These are phyloP conservation scores for Metopia argyrocephala DNA, from an alignment of 2,888 invertebrate genomes.

Conservation along the genomic window DNA sequence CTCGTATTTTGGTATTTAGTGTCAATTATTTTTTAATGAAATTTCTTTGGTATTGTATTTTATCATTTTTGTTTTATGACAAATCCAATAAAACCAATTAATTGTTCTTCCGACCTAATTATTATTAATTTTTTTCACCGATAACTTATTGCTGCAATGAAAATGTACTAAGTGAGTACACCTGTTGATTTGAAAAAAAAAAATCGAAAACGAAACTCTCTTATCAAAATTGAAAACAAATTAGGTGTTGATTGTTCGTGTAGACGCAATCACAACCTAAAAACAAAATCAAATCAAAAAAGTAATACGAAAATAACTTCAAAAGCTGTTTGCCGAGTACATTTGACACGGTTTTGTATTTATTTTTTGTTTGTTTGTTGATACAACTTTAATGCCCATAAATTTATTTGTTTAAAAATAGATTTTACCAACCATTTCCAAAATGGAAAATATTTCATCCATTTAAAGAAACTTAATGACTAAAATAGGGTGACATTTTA, in stretches of 20 bases:
- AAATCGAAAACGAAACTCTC: background rate
- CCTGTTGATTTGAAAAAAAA: background rate
- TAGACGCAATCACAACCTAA: background rate
- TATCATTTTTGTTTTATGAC: background rate
- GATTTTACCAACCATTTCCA: too few relatives aligned
- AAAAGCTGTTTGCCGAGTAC: constrained; percentile 41
- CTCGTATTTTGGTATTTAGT: too few relatives aligned
- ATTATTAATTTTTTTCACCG: background rate
- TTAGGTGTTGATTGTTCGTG: background rate
- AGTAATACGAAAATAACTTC: constrained; percentile 28
- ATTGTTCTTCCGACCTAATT: background rate
- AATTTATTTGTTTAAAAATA: background rate
- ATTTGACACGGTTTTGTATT: constrained; percentile 3
- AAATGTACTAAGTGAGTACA: constrained; percentile 7
- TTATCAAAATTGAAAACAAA: constrained; percentile 6
- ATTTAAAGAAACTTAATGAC: too few relatives aligned
- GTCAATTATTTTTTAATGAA: too few relatives aligned
- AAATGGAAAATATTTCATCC: too few relatives aligned
- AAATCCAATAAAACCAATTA: background rate
- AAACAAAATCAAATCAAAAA: background rate
- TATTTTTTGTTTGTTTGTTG: background rate
- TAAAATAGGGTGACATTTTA: too few relatives aligned
- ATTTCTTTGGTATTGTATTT: too few relatives aligned
- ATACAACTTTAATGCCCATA: background rate
- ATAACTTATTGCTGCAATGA: background rate